Evolutionary conservation across 1,140 invertebrate species (phyloP).

Genomic region (Amyelois transitella): DNA sequence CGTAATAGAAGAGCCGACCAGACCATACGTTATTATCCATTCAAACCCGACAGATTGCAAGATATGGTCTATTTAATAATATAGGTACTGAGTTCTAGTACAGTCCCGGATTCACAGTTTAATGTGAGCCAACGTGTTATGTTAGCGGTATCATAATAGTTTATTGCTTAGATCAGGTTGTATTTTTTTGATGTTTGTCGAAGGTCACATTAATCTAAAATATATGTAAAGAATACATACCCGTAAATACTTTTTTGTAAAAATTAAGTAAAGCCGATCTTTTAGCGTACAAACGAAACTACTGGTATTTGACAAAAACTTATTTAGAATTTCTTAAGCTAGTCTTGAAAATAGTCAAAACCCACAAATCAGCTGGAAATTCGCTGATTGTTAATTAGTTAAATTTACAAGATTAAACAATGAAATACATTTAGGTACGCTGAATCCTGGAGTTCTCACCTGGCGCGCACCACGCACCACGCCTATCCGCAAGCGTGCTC

Average conservation of each 20-base stretch:
- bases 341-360: no score
- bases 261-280: no score
- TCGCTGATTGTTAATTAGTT: no score
- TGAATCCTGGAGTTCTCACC: slow-evolving; percentile 22
- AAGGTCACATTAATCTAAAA: no score
- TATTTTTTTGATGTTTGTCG: not conserved
- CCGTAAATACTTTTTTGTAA: no score
- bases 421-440: no score
- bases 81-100: slow-evolving; percentile 19
- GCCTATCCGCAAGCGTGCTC: slow-evolving; percentile 30
- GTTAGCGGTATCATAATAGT: not conserved
- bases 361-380: no score
- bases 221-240: no score
- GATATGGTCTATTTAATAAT: slow-evolving; percentile 50
- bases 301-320: no score
- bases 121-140: not conserved
- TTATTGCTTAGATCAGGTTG: not conserved
- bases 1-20: slow-evolving; percentile 32
- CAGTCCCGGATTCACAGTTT: slow-evolving; percentile 14
- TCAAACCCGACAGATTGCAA: slow-evolving; percentile 44
- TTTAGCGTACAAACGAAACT: no score
- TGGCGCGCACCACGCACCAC: slow-evolving; percentile 24
- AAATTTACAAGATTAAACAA: no score
- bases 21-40: slow-evolving; percentile 40
- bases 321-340: no score